Conservation (phyloP, 2,797 vertebrate genomes). For the Coranthus polyacanthus region DNA sequence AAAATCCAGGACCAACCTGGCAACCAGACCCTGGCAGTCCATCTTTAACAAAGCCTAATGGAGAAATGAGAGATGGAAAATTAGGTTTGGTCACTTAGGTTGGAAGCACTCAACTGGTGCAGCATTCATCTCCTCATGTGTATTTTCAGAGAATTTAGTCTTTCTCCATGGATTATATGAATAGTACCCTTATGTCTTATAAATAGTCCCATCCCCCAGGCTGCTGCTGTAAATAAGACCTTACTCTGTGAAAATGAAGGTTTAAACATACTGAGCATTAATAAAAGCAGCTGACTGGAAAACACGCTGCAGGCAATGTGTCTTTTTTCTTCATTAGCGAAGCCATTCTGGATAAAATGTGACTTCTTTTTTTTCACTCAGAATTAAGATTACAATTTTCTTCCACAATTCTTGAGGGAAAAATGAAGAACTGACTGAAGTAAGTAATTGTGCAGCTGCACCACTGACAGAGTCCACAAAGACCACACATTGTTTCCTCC, state of each 20-base stretch:
- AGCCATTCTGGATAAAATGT: not conserved
- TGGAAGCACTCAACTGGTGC: not conserved
- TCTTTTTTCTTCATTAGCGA: not conserved
- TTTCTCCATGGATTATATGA: not conserved
- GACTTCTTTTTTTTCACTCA: not conserved
- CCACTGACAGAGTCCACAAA: no score
- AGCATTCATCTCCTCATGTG: no score
- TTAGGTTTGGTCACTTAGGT: not conserved
- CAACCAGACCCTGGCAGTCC: conserved; percentile 97
- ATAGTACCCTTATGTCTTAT: conserved; percentile 7
- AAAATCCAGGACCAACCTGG: conserved; percentile 92
- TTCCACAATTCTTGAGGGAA: not conserved
- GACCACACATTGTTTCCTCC: no score
- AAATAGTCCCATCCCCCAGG: conserved; percentile 15
- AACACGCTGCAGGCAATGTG: conserved; percentile 23
- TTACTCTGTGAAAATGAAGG: conserved; percentile 25
- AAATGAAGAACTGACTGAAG: no score
- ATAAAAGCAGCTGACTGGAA: conserved; percentile 49
- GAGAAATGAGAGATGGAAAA: not conserved
- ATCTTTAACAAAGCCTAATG: conserved; percentile 95
- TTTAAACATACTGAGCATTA: conserved; percentile 31
- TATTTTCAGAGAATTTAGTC: no score
- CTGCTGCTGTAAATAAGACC: conserved; percentile 20
- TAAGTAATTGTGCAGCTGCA: no score
- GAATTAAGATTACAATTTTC: no score